Evolutionary conservation across 2,797 vertebrate genomes (phyloP).

Genomic region (Alca torda): DNA sequence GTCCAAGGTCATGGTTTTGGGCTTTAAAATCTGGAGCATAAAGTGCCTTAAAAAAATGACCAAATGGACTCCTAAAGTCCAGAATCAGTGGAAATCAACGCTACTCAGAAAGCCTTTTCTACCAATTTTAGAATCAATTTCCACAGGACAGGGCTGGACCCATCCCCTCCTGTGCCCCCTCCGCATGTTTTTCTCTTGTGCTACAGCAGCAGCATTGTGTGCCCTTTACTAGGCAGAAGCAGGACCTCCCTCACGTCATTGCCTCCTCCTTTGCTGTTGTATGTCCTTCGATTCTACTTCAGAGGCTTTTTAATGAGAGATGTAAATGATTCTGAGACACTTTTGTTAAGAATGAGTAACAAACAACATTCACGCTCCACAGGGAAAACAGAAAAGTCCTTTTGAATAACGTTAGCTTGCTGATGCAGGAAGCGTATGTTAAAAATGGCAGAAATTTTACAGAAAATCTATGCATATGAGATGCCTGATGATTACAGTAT

Average conservation of each 20-base stretch:
- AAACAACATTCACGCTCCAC: neutral
- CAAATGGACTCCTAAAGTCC: conserved; percentile 79
- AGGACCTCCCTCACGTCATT: neutral
- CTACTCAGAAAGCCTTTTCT: conserved; percentile 46
- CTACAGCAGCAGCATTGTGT: neutral
- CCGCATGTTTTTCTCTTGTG: neutral
- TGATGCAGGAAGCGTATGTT: accelerated
- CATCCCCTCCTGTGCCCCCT: neutral
- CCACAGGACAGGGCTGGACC: neutral
- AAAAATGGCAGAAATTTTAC: neutral
- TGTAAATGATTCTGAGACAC: neutral
- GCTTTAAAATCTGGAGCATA: neutral
- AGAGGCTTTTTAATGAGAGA: neutral
- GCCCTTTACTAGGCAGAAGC: neutral
- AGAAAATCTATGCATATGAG: neutral
- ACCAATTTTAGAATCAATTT: neutral
- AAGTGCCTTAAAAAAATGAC: neutral
- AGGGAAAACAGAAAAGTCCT: neutral
- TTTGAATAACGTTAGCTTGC: neutral
- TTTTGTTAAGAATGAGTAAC: neutral
- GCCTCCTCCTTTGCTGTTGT: neutral
- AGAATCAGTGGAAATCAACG: conserved; percentile 74
- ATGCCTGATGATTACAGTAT: neutral
- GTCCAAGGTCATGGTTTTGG: neutral
- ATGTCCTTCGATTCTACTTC: neutral